Percentiles rank a stretch among this genome's conserved stretches.
Conservation (phyloP, 2,888 invertebrate species). For the Scaeva pyrastri region DNA sequence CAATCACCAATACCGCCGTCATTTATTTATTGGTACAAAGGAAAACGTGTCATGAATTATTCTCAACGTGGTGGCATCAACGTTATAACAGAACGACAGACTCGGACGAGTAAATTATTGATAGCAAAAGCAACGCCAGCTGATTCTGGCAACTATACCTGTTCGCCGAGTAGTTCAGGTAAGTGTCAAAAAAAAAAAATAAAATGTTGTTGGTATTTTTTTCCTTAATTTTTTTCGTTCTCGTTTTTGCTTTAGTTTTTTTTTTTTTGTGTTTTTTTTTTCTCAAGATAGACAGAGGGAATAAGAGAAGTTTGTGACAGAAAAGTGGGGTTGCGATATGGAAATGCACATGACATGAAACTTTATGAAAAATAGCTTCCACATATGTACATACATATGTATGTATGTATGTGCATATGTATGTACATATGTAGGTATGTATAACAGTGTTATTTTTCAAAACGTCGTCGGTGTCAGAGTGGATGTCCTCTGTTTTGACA, state of each 20-base stretch:
- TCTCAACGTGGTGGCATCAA: slow-evolving; percentile 94
- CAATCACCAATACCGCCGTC: slow-evolving; percentile 88
- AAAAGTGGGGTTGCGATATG: neutral
- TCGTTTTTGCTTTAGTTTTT: too few relatives aligned
- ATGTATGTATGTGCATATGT: too few relatives aligned
- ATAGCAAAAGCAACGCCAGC: slow-evolving; percentile 93
- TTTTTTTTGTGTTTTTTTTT: neutral
- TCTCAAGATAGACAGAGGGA: neutral
- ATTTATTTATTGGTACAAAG: slow-evolving; percentile 95
- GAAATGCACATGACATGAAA: slow-evolving; percentile 35
- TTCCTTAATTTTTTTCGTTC: too few relatives aligned
- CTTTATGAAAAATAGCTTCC: slow-evolving; percentile 32
- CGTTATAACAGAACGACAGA: slow-evolving; percentile 94
- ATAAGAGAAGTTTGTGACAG: slow-evolving; percentile 13
- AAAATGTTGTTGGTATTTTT: slow-evolving; percentile 26
- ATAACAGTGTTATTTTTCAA: slow-evolving; percentile 21
- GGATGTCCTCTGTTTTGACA: slow-evolving; percentile 42
- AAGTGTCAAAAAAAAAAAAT: slow-evolving; percentile 68
- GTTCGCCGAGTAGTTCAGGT: slow-evolving; percentile 92
- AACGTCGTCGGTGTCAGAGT: slow-evolving; percentile 11
- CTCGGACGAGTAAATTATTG: slow-evolving; percentile 93
- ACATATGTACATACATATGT: neutral
- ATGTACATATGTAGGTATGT: too few relatives aligned
- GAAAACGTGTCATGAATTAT: slow-evolving; percentile 93
- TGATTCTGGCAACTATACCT: slow-evolving; percentile 95